Evolutionary conservation across 2,113 vertebrate genomes (phyloP), one percentile per base, ranked within the genome.

Genomic region (Dinomys branickii): DNA sequence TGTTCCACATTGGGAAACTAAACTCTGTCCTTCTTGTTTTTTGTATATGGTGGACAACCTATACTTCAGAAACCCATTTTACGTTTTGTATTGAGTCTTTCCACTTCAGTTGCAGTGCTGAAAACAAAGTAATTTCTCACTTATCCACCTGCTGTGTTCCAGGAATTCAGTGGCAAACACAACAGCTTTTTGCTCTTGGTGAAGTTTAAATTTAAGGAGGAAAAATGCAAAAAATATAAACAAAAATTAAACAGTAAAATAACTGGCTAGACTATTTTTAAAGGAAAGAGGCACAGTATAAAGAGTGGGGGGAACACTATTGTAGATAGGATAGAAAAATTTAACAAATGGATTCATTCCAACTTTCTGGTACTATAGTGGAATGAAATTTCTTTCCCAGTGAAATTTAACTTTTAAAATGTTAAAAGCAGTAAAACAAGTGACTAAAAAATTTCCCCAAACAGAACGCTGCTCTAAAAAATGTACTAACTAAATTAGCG

Each of bases 361-460:
- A 58, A 80, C 16, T 30, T 73, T 61, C 56, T 20, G 35, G 38
- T 85, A 85, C 44, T 65, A 35, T 11, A 88, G 24, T 10, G 3
- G 1, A 91, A n/a, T 58, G 0, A 58, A 58, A 85, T 77, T 35
- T 85, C 41, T 56, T 94, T 85, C 52, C 28, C 26, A 85, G 2
- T 69, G 20, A 54, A 71, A 86, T 38, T 81, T 73, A 20, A 85
- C 44, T 63, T 85, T 88, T 85, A n/a, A 88, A 95, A 73, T 75
- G 58, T 22, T 75, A 78, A 90, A 88, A 85, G 41, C 35, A 61
- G 24, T 75, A 91, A 61, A 59, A 69, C n/a, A 67, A 38, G 47
- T 9, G 16, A n/a, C 58, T 7, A 75, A 5, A 58, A 85, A 63
- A 1, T 17, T 33, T 85, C 61, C 26, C 33, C 61, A 71, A 88